A percentile compares a stretch with the other conserved stretches of the same genome.
Evolutionary conservation across 2,113 vertebrate genomes (phyloP).

Genomic region (Suncus etruscus): DNA sequence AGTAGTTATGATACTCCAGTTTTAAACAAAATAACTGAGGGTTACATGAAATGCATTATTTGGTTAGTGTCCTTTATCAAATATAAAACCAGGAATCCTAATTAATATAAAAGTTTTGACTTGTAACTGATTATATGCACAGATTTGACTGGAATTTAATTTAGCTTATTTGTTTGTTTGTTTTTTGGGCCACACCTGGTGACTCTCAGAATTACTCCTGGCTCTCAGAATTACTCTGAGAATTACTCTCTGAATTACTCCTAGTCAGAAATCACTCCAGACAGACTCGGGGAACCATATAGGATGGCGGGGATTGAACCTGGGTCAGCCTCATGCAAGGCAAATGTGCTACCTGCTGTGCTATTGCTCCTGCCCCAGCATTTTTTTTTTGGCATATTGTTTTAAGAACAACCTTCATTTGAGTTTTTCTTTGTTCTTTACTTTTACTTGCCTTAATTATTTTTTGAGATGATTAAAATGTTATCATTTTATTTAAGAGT

Average conservation of each 20-base stretch:
- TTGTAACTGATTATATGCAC: neutral
- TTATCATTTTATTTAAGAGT: neutral
- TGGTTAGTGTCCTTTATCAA: neutral
- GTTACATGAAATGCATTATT: neutral
- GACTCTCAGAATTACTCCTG: too few relatives aligned
- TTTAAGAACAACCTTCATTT: neutral
- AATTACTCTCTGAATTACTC: too few relatives aligned
- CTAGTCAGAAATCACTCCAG: too few relatives aligned
- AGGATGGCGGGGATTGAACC: too few relatives aligned
- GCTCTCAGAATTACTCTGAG: too few relatives aligned
- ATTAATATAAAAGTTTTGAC: neutral
- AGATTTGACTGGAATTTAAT: neutral
- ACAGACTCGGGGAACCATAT: too few relatives aligned
- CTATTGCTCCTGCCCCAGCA: too few relatives aligned
- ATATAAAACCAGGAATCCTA: neutral
- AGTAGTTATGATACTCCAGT: neutral
- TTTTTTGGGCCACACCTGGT: too few relatives aligned
- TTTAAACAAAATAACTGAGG: constrained; percentile 19
- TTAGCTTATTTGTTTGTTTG: too few relatives aligned
- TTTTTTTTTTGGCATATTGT: neutral
- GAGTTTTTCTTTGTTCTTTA: neutral
- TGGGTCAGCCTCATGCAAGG: too few relatives aligned
- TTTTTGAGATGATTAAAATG: too few relatives aligned
- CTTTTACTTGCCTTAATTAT: neutral
- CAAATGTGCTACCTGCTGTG: too few relatives aligned